A percentile compares a stretch with the other conserved stretches of the same genome.
phyloP scores from a whole-genome alignment of 2,113 vertebrate genomes.

The Progne subis region DNA sequence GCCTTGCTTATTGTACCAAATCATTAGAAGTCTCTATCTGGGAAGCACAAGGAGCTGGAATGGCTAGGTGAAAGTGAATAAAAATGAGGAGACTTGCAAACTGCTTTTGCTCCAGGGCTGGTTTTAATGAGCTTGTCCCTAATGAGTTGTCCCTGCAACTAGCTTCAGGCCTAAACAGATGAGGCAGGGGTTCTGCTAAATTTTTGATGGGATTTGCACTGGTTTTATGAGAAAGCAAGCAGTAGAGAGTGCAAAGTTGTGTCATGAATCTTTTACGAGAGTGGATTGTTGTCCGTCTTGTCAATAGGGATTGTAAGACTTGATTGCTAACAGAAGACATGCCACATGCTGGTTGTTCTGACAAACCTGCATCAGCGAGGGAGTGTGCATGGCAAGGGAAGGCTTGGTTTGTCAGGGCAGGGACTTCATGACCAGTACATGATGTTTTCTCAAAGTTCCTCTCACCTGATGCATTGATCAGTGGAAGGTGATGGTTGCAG shows the following conservation, averaged over 20 bases:
- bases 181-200: conserved; percentile 88
- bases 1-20: conserved; percentile 58
- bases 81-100: conserved; percentile 80
- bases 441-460: background rate
- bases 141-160: conserved; percentile 90
- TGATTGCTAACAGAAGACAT: conserved; percentile 72
- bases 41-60: conserved; percentile 63
- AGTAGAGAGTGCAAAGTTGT: conserved; percentile 77
- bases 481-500: background rate
- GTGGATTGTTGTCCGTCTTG: conserved; percentile 76
- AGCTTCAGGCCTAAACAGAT: conserved; percentile 90
- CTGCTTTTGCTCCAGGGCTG: conserved; percentile 86
- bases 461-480: background rate
- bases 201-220: conserved; percentile 89
- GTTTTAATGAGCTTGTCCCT: conserved; percentile 91
- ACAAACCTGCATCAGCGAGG: conserved; percentile 8
- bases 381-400: background rate
- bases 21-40: conserved; percentile 66
- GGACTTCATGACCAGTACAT: background rate
- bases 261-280: conserved; percentile 84
- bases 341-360: conserved; percentile 31
- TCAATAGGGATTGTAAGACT: conserved; percentile 68
- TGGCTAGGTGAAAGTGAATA: conserved; percentile 80
- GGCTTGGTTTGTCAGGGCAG: conserved; percentile 2
- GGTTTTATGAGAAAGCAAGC: conserved; percentile 83